A percentile compares a stretch with the other conserved stretches of the same genome.
phyloP scores from a whole-genome alignment of 2,113 vertebrate species.

The Chloebia gouldiae region DNA sequence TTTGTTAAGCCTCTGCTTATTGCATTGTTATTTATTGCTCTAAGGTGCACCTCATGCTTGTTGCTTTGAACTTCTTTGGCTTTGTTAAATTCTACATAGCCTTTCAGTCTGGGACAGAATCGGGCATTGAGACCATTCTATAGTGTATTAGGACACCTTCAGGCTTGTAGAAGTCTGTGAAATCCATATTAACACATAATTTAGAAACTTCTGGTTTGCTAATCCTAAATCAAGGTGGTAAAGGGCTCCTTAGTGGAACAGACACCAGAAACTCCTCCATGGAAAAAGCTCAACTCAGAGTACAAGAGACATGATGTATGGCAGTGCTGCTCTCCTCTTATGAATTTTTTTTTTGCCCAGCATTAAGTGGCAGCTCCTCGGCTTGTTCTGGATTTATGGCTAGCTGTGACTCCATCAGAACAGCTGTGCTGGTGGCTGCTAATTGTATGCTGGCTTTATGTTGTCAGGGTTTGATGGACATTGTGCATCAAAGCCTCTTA shows the following conservation, averaged over 20 bases:
- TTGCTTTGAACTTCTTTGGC: neutral
- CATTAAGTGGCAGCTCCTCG: neutral
- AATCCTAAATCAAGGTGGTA: neutral
- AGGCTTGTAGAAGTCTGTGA: neutral
- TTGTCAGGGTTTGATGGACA: neutral
- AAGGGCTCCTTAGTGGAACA: neutral
- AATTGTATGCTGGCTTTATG: neutral
- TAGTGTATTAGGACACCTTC: neutral
- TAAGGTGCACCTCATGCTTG: neutral
- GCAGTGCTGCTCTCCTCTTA: neutral
- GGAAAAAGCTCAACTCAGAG: neutral
- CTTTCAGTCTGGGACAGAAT: neutral
- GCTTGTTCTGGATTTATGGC: neutral
- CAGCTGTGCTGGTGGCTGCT: neutral
- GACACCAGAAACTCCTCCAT: neutral
- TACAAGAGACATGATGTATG: neutral
- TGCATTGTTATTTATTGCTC: neutral
- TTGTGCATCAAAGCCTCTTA: neutral
- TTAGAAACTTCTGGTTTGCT: neutral
- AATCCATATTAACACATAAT: neutral
- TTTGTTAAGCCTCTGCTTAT: neutral
- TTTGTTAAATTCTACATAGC: neutral
- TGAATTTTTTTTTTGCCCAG: neutral
- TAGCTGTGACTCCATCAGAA: neutral
- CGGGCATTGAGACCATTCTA: neutral